Percentiles rank a stretch among this genome's conserved stretches.
Evolutionary conservation across 2,888 invertebrate genomes (phyloP).

Genomic region (Chymomyza procnemis): DNA sequence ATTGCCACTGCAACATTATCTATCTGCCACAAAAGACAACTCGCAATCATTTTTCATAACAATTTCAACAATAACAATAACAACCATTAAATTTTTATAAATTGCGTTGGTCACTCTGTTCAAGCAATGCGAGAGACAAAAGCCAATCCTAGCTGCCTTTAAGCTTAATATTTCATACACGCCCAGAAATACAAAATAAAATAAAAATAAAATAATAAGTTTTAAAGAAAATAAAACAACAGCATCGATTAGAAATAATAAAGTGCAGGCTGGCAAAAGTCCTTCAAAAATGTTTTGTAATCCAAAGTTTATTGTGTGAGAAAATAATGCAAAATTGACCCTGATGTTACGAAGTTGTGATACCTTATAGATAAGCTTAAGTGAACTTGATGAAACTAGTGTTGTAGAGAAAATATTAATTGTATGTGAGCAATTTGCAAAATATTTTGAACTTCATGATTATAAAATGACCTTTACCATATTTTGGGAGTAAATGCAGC

Average conservation of each 20-base stretch:
- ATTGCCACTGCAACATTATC: constrained; percentile 40
- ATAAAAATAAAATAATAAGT: background rate
- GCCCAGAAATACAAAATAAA: constrained; percentile 37
- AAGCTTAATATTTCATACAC: constrained; percentile 48
- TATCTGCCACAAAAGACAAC: constrained; percentile 61
- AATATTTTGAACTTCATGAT: no score
- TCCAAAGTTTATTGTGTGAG: background rate
- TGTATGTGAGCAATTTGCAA: no score
- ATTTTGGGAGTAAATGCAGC: no score
- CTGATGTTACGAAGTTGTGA: background rate
- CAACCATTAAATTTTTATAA: background rate
- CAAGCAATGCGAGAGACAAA: constrained; percentile 50
- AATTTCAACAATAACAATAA: constrained; percentile 41
- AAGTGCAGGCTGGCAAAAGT: constrained; percentile 39
- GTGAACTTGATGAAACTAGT: constrained; percentile 18
- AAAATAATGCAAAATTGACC: background rate
- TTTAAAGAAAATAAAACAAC: constrained; percentile 2
- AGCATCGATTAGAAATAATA: background rate
- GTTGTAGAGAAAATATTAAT: no score
- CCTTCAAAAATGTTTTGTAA: constrained; percentile 28
- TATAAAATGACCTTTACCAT: no score
- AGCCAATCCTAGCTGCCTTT: constrained; percentile 52
- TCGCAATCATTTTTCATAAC: constrained; percentile 46
- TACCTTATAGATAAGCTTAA: background rate
- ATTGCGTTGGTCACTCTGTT: constrained; percentile 29